These are phyloP conservation scores for Plutomurus gul DNA, from an alignment of 1,140 invertebrate species.

Conservation along the genomic window DNA sequence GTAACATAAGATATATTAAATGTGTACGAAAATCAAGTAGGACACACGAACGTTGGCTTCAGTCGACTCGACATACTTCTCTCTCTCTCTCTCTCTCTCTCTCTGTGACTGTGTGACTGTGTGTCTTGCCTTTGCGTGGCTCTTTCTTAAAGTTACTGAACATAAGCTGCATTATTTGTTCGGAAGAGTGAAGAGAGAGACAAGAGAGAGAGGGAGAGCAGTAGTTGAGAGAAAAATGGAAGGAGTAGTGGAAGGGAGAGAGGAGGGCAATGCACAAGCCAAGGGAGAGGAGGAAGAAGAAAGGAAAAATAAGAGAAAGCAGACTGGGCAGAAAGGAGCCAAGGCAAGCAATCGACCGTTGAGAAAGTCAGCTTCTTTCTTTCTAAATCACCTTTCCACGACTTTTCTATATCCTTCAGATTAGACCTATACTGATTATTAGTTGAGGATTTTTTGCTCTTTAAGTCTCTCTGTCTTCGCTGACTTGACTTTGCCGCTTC, in stretches of 20 bases:
- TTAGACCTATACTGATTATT: slow-evolving; percentile 9
- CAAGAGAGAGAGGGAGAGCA: background rate
- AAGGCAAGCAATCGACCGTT: slow-evolving; percentile 16
- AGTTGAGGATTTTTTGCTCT: slow-evolving; percentile 21
- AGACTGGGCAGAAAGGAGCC: slow-evolving; percentile 14
- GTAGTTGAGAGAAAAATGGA: background rate
- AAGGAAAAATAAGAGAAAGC: background rate
- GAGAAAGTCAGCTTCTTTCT: slow-evolving; percentile 21
- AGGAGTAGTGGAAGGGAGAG: background rate
- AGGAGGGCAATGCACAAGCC: background rate
- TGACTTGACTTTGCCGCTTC: background rate
- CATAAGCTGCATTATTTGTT: slow-evolving; percentile 18
- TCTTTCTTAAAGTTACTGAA: background rate
- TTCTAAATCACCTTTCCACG: slow-evolving; percentile 18
- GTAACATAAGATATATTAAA: background rate
- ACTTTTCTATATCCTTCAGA: background rate
- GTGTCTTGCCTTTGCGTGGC: no score
- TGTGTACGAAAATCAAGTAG: background rate
- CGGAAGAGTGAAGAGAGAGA: background rate
- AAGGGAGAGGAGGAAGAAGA: background rate
- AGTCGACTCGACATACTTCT: no score
- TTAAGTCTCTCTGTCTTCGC: background rate
- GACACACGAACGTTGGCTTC: no score
- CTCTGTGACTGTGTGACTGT: no score
- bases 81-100: no score